A percentile compares a stretch with the other conserved stretches of the same genome.
phyloP scores from a whole-genome alignment of 2,888 invertebrate genomes.

The Taenaris catops region DNA sequence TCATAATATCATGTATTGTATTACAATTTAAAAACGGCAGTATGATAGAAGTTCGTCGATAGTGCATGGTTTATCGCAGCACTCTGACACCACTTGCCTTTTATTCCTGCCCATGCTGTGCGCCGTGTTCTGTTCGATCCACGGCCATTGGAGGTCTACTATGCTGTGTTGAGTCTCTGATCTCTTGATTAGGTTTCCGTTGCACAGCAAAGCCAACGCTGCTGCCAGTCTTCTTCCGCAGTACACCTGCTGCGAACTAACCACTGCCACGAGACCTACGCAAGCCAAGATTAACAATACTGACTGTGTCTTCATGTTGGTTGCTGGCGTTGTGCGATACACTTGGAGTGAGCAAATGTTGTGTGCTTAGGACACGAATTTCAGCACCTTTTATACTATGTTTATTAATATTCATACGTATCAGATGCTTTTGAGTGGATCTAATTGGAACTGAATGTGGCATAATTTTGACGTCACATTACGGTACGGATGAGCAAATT shows the following conservation, averaged over 20 bases:
- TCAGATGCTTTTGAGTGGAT: too few species aligned
- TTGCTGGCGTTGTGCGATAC: neutral
- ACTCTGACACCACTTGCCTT: constrained; percentile 35
- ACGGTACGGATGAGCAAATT: too few species aligned
- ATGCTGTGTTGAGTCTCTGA: constrained; percentile 7
- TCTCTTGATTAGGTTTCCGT: constrained; percentile 22
- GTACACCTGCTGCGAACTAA: constrained; percentile 7
- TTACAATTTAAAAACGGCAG: too few species aligned
- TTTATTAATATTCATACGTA: too few species aligned
- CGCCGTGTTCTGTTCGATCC: constrained; percentile 29
- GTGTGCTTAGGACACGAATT: too few species aligned
- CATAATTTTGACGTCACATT: too few species aligned
- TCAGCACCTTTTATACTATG: too few species aligned
- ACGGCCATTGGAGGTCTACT: constrained; percentile 23
- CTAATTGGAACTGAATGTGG: too few species aligned
- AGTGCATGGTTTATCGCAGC: constrained; percentile 40
- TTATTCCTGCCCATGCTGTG: constrained; percentile 30
- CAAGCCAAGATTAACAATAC: constrained; percentile 5
- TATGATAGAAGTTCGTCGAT: constrained; percentile 32
- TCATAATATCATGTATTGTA: too few species aligned
- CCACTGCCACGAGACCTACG: neutral
- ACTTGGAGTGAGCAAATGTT: too few species aligned
- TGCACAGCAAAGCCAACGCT: constrained; percentile 24
- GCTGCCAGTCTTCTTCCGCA: constrained; percentile 25
- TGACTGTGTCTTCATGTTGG: constrained; percentile 11